Evolutionary conservation across 2,888 invertebrate species (phyloP), one percentile per base, ranked within the genome.

Genomic region (Oligia strigilis): DNA sequence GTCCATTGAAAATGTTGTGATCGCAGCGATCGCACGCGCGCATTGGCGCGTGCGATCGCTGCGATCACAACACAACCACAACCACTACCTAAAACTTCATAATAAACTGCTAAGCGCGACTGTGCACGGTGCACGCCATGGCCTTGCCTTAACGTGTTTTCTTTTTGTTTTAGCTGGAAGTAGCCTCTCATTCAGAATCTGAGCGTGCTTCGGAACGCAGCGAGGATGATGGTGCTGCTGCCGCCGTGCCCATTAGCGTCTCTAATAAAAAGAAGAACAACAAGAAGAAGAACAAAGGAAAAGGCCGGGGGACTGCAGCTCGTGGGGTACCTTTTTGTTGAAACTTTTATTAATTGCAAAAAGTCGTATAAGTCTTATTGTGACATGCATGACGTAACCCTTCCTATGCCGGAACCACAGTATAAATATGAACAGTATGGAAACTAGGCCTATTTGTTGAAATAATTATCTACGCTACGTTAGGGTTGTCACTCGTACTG

Each of bases 121-220:
- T 23, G 29, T 62, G 29, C 49, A 52, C 8, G 23, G 19, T 36
- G 23, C 36, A 46, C 9, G 29, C 79, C 43, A 43, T 23, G 49
- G 13, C 14, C 17, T 1, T 72, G 36, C 17, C 23, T 60, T 19
- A 52, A 6, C 23, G 14, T 23, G 2, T 9, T 52, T 60, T n/a
- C 0, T 70, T 65, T 29, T 74, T 65, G 43, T 62, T 81, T 60
- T 60, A 85, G 81, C 40, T 85, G 67, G 69, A 75, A 43, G 23
- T 87, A 4, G 66, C 64, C 17, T 85, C 88, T 11, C 72, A 77
- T 1, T 77, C 88, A 0, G 88, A 77, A 17, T 85, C 88, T 1
- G 85, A 85, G 2, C 40, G 14, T 11, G 49, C 2, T 1, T 66
- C 85, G n/a, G 81, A 84, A 23, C 55, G n/a, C 13, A 87, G 85